phyloP scores from a whole-genome alignment of 2,113 vertebrate species.

The Thymallus thymallus region DNA sequence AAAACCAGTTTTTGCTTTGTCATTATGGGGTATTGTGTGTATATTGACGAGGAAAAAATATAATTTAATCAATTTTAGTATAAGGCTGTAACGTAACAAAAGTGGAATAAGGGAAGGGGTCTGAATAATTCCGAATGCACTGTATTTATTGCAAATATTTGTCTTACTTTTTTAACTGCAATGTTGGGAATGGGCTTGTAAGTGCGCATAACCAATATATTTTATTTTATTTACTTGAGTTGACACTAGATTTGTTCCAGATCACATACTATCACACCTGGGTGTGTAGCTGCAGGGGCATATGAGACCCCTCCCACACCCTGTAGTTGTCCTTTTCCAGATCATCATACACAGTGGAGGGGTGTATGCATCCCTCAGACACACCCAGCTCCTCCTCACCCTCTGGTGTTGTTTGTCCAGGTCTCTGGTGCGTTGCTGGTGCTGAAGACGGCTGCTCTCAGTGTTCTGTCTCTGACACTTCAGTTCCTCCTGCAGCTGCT shows the following conservation, averaged over 20 bases:
- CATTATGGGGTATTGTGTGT: no score
- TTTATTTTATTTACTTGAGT: neutral
- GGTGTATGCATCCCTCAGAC: no score
- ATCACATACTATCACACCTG: neutral
- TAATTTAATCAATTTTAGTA: no score
- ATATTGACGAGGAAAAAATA: no score
- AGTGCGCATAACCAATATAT: neutral
- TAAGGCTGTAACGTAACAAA: no score
- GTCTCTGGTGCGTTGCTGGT: constrained; percentile 72
- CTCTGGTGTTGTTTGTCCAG: constrained; percentile 76
- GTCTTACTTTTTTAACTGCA: no score
- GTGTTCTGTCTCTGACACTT: constrained; percentile 76
- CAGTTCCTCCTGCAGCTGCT: constrained; percentile 77
- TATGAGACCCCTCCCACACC: constrained; percentile 42
- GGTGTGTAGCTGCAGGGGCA: no score
- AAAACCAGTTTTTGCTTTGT: no score
- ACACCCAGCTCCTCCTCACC: constrained; percentile 44
- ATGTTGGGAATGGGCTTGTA: no score
- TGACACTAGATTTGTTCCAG: neutral
- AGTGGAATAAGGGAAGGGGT: no score
- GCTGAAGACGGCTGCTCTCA: constrained; percentile 69
- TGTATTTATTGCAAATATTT: no score
- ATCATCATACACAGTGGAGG: constrained; percentile 53
- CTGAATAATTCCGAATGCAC: no score
- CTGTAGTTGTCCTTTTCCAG: constrained; percentile 76